phyloP scores from a whole-genome alignment of 2,797 vertebrate genomes.

The Psittacula derbiana region DNA sequence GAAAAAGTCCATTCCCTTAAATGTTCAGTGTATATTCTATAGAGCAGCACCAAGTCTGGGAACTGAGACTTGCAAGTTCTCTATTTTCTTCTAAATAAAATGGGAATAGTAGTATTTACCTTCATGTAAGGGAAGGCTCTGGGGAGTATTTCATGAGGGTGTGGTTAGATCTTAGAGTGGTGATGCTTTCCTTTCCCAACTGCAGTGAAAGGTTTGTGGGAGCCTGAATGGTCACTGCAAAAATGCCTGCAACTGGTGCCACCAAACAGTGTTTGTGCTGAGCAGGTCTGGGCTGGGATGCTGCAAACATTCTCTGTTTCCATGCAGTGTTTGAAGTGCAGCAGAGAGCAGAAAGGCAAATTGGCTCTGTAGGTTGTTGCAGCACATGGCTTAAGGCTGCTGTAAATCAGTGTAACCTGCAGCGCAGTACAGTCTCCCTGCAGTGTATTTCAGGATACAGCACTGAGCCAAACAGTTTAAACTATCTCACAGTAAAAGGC shows the following conservation, averaged over 20 bases:
- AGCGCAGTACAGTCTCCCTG: slow-evolving; percentile 19
- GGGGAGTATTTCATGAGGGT: not conserved
- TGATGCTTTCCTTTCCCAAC: not conserved
- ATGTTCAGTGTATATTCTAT: not conserved
- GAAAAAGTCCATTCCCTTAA: not conserved
- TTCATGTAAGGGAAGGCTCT: not conserved
- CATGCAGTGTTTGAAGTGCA: not conserved
- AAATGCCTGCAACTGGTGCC: not conserved
- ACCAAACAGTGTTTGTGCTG: not conserved
- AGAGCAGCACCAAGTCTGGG: not conserved
- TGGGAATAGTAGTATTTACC: not conserved
- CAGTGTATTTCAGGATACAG: slow-evolving; percentile 37
- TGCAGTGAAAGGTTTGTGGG: not conserved
- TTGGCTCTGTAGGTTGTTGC: slow-evolving; percentile 26
- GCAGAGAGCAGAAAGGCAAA: not conserved
- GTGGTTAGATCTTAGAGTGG: not conserved
- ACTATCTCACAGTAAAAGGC: slow-evolving; percentile 37
- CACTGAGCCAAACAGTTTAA: slow-evolving; percentile 23
- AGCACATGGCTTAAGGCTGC: not conserved
- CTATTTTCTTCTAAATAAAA: not conserved
- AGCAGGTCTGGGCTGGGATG: not conserved
- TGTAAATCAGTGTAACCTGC: slow-evolving; percentile 48
- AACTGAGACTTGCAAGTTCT: not conserved
- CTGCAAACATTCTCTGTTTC: not conserved
- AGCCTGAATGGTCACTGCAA: not conserved